Conservation (phyloP, 2,113 vertebrate species). For the Poeciliopsis turrubarensis region DNA sequence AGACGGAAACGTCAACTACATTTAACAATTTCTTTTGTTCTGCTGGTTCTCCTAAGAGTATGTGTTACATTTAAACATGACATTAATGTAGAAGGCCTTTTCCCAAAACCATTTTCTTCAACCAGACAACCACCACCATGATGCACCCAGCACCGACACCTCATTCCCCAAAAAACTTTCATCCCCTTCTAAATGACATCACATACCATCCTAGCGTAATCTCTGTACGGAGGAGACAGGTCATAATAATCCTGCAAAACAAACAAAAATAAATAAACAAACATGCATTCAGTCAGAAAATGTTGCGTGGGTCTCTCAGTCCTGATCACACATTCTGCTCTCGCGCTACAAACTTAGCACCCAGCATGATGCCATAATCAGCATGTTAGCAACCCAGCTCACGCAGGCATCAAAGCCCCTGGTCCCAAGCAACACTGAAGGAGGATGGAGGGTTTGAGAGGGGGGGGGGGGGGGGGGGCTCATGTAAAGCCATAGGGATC, state of each 20-base stretch:
- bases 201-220: slow-evolving; percentile 76
- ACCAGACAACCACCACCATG: slow-evolving; percentile 33
- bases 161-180: slow-evolving; percentile 26
- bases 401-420: slow-evolving; percentile 68
- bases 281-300: slow-evolving; percentile 35
- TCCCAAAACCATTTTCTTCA: neutral
- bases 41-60: too few species aligned
- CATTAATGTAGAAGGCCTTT: neutral
- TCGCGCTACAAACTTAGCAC: slow-evolving; percentile 49
- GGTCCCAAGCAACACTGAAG: slow-evolving; percentile 38
- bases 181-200: slow-evolving; percentile 29
- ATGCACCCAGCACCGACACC: slow-evolving; percentile 39
- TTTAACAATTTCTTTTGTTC: neutral
- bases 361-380: slow-evolving; percentile 47
- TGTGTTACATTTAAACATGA: neutral
- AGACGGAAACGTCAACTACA: neutral
- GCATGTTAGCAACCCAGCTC: slow-evolving; percentile 61
- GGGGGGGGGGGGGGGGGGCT: neutral
- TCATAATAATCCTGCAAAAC: slow-evolving; percentile 68
- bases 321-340: slow-evolving; percentile 51
- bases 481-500: slow-evolving; percentile 55
- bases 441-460: neutral
- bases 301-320: slow-evolving; percentile 21
- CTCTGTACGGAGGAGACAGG: slow-evolving; percentile 66
- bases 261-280: slow-evolving; percentile 44